phyloP scores from a whole-genome alignment of 2,113 vertebrate species.

The Oxyura jamaicensis region DNA sequence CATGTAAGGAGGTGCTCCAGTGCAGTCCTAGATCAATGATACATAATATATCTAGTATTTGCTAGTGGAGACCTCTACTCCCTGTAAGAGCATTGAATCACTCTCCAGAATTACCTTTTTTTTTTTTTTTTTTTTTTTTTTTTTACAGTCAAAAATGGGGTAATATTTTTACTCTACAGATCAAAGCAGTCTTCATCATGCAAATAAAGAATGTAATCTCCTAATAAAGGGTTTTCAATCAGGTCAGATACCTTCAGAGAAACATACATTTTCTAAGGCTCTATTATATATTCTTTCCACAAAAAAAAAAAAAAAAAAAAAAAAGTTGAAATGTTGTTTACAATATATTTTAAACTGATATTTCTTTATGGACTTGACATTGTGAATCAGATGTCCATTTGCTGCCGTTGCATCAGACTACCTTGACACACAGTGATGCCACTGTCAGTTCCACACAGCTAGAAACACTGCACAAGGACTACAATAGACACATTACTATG shows the following conservation, averaged over 20 bases:
- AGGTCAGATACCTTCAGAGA: not conserved
- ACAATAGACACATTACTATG: accelerated
- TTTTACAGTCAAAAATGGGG: not conserved
- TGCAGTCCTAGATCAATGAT: not conserved
- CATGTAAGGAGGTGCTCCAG: not conserved
- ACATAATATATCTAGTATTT: not conserved
- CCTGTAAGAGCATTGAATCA: not conserved
- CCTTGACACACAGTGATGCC: not conserved
- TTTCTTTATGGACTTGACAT: not conserved
- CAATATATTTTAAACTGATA: not conserved
- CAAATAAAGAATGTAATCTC: not conserved
- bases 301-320: too few relatives aligned
- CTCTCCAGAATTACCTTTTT: not conserved
- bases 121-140: not conserved
- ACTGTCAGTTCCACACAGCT: accelerated
- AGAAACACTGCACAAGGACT: not conserved
- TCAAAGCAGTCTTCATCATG: not conserved
- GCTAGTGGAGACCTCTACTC: not conserved
- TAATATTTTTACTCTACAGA: not conserved
- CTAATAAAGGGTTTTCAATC: not conserved
- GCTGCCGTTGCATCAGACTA: not conserved
- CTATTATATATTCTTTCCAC: not conserved
- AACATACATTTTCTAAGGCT: not conserved
- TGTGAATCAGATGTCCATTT: accelerated
- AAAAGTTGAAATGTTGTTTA: not conserved